Conservation (phyloP, 1,140 invertebrate species). For the Tyrophagus putrescentiae region DNA sequence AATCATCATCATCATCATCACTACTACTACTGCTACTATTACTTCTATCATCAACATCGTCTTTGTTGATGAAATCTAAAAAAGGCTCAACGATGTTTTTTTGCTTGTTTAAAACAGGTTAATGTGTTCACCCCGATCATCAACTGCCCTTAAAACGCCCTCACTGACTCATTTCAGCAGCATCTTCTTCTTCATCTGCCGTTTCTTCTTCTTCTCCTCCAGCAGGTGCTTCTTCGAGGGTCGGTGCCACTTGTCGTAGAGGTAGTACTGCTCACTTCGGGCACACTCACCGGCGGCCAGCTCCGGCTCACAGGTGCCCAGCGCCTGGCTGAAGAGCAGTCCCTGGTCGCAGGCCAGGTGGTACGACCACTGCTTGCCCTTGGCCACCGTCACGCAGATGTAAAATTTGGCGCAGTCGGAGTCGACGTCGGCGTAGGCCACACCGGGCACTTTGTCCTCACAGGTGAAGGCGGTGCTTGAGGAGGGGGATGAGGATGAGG, state of each 20-base stretch:
- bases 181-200: not conserved
- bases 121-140: no score
- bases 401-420: constrained; percentile 27
- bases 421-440: constrained; percentile 27
- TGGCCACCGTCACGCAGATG: constrained; percentile 25
- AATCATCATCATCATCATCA: not conserved
- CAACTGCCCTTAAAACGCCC: no score
- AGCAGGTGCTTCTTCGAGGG: not conserved
- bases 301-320: constrained; percentile 16
- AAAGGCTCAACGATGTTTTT: not conserved
- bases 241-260: constrained; percentile 15
- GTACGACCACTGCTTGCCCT: constrained; percentile 25
- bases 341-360: constrained; percentile 24
- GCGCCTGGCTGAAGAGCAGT: constrained; percentile 25
- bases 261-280: not conserved
- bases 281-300: not conserved
- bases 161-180: no score
- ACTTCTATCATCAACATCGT: not conserved
- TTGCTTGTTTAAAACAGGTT: no score
- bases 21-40: not conserved
- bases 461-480: constrained; percentile 23
- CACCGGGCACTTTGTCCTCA: constrained; percentile 26
- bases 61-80: not conserved
- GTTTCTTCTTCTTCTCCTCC: not conserved
- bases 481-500: not conserved